phyloP scores from a whole-genome alignment of 2,113 vertebrate genomes.

The Noctilio leporinus region DNA sequence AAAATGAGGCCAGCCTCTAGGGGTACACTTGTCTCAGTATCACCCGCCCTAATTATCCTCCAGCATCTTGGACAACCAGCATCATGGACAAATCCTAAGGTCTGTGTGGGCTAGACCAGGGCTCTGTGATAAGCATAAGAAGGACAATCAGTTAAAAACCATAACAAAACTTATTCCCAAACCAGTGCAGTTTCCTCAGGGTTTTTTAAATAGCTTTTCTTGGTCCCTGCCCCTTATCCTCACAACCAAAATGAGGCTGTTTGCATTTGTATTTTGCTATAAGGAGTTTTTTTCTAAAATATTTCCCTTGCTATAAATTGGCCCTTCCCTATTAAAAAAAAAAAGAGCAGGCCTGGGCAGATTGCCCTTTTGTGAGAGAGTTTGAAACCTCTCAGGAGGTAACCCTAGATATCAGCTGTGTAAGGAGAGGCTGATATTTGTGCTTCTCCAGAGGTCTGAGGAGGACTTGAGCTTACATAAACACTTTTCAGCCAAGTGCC shows the following conservation, averaged over 20 bases:
- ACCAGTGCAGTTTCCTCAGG: neutral
- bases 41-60: neutral
- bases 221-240: neutral
- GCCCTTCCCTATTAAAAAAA: constrained; percentile 18
- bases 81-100: neutral
- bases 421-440: neutral
- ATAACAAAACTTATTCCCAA: neutral
- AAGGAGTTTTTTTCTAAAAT: neutral
- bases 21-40: neutral
- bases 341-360: constrained; percentile 13
- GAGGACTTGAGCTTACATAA: constrained; percentile 25
- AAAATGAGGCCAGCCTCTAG: neutral
- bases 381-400: constrained; percentile 52
- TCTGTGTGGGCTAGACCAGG: neutral
- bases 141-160: neutral
- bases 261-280: neutral
- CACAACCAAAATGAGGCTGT: neutral
- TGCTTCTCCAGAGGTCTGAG: neutral
- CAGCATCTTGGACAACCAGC: neutral
- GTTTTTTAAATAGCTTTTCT: neutral
- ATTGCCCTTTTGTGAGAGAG: constrained; percentile 37
- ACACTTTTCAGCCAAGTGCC: constrained; percentile 36
- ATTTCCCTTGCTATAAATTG: neutral
- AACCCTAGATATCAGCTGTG: neutral
- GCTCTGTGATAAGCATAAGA: neutral